Evolutionary conservation across 53 echinoderm and acorn worm species (phyloP), one percentile per base, ranked within the genome.

Genomic region (Antedon mediterranea): DNA sequence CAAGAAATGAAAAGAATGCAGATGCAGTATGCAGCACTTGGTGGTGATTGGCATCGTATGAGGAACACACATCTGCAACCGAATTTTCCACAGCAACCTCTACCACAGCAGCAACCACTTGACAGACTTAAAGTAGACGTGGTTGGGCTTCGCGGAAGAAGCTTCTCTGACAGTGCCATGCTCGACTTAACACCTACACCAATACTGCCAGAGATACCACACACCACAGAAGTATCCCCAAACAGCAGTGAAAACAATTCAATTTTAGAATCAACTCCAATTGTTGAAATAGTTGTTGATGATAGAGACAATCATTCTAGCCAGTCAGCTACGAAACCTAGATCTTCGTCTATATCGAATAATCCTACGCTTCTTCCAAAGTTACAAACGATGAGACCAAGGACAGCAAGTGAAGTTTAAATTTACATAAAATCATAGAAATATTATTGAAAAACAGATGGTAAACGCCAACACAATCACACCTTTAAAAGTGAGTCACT

Each of bases 1-100:
- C 74, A 77, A 37, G 82, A 80, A 34, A 28, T 32, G 34, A 34
- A 34, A 14, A 3, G 34, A 57, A 57, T 57, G 57, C 57, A 57
- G 57, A 57, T 57, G 57, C 57, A 57, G 20, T 23, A 57, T 23
- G 23, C 57, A 18, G 23, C 11, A 57, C 23, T 57, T 11, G 57
- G 23, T 2, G 57, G 23, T 18, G 9, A 26, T 13, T 26, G 23
- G 20, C 57, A 57, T 2, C 57, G 57, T 11, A 18, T 18, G 7
- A 37, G 11, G 11, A 37, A 6, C 37, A 11, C 37, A 37, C 37
- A 37, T 11, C 37, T 6, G 4, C 37, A 37, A 11, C 37, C n/a
- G n/a, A 41, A 41, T 41, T 13, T 13, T 41, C 5, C 41, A 13
- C 41, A 57, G 23, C 57, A 57, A 23, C 7, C 11, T 2, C 11